These are phyloP conservation scores for Chirona hameri DNA, from an alignment of 2,888 invertebrate genomes.

Conservation along the genomic window DNA sequence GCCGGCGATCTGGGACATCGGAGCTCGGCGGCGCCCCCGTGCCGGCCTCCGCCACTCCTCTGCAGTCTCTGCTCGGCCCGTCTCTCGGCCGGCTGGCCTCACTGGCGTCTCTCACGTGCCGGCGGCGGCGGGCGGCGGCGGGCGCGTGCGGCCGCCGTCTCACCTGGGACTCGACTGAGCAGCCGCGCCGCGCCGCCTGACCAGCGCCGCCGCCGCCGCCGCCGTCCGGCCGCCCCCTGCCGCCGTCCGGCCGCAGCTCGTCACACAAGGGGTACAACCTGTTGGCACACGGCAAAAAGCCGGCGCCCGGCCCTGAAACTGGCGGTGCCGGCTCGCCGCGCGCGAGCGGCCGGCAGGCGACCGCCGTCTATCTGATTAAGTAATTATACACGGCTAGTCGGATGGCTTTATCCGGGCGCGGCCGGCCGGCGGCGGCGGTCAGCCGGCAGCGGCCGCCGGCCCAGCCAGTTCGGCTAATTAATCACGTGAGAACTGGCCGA, in stretches of 20 bases:
- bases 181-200: no score
- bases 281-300: conserved; percentile 4
- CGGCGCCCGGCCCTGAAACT: not conserved
- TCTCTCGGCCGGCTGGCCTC: no score
- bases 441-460: not conserved
- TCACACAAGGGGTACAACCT: conserved; percentile 9
- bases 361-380: conserved; percentile 22
- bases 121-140: not conserved
- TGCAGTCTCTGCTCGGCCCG: no score
- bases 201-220: not conserved
- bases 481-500: not conserved
- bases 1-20: not conserved
- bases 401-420: not conserved
- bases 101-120: no score
- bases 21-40: not conserved
- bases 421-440: not conserved
- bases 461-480: not conserved
- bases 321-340: not conserved
- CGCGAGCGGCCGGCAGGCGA: not conserved
- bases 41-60: not conserved
- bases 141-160: not conserved
- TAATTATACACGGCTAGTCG: not conserved
- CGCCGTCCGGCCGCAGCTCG: not conserved
- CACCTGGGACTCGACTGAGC: not conserved
- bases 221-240: not conserved